Percentiles rank a stretch among this genome's conserved stretches.
Conservation (phyloP, 2,113 vertebrate species). For the Plotosus lineatus region DNA sequence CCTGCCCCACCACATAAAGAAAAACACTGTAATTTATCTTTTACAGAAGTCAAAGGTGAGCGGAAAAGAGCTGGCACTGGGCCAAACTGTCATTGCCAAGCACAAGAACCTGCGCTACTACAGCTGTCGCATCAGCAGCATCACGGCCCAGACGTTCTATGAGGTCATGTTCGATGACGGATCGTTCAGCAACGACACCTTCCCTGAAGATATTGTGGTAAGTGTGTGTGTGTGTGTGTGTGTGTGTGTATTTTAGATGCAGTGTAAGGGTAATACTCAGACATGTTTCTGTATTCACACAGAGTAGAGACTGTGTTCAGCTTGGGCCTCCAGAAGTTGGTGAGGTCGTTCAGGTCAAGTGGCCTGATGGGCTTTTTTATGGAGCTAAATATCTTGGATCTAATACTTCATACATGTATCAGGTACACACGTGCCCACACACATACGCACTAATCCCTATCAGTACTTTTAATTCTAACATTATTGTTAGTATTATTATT, state of each 20-base stretch:
- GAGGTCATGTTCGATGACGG: slow-evolving; percentile 96
- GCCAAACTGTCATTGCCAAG: slow-evolving; percentile 93
- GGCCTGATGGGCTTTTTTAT: slow-evolving; percentile 94
- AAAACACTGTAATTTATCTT: no score
- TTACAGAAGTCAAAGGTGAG: slow-evolving; percentile 46
- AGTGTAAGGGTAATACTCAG: no score
- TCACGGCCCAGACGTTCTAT: slow-evolving; percentile 91
- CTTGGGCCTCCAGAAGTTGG: slow-evolving; percentile 89
- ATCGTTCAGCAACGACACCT: slow-evolving; percentile 93
- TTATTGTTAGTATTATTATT: no score
- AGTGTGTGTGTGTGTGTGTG: slow-evolving; percentile 59
- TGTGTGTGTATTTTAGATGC: not conserved
- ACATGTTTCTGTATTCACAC: not conserved
- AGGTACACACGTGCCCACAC: slow-evolving; percentile 71
- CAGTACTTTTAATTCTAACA: no score
- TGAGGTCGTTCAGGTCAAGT: slow-evolving; percentile 92
- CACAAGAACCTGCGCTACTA: slow-evolving; percentile 95
- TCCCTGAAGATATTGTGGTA: slow-evolving; percentile 96
- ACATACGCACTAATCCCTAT: no score
- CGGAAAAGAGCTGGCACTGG: slow-evolving; percentile 73
- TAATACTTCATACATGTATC: slow-evolving; percentile 88
- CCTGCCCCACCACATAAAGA: no score
- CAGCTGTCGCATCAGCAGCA: slow-evolving; percentile 84
- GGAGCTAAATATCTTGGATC: slow-evolving; percentile 91
- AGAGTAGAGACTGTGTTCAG: slow-evolving; percentile 91